Conservation (phyloP, 2,113 vertebrate genomes). For the Todiramphus chloris region DNA sequence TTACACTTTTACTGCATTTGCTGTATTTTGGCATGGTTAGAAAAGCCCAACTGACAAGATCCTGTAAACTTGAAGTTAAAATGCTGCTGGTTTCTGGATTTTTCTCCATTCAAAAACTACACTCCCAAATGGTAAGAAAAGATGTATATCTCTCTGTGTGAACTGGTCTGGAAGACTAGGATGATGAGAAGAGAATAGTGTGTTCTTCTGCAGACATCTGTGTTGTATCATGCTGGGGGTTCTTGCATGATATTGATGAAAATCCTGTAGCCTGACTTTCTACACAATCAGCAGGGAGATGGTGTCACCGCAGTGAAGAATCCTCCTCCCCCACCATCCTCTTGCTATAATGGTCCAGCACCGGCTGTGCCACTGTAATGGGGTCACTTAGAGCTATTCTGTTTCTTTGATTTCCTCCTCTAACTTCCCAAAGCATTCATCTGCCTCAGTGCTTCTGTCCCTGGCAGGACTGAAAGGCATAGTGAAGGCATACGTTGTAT, state of each 20-base stretch:
- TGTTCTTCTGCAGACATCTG: neutral
- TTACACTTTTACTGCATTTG: neutral
- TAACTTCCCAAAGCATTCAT: neutral
- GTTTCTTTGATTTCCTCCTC: neutral
- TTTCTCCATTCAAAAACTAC: neutral
- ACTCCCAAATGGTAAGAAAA: neutral
- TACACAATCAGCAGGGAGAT: neutral
- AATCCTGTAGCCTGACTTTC: neutral
- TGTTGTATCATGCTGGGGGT: accelerated
- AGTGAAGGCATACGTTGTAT: neutral
- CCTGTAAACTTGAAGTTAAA: neutral
- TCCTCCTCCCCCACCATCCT: neutral
- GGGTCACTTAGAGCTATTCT: neutral
- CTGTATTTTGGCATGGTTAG: neutral
- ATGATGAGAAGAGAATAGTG: neutral
- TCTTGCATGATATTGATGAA: neutral
- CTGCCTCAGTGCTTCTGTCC: neutral
- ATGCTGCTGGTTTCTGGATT: neutral
- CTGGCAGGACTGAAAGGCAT: neutral
- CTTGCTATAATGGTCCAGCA: accelerated
- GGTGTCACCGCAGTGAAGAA: neutral
- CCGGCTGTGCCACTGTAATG: neutral
- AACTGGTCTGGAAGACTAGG: neutral
- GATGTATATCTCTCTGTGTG: neutral
- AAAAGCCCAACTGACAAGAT: neutral